Conservation (phyloP, 2,113 vertebrate genomes). For the Hemiprocne comata region DNA sequence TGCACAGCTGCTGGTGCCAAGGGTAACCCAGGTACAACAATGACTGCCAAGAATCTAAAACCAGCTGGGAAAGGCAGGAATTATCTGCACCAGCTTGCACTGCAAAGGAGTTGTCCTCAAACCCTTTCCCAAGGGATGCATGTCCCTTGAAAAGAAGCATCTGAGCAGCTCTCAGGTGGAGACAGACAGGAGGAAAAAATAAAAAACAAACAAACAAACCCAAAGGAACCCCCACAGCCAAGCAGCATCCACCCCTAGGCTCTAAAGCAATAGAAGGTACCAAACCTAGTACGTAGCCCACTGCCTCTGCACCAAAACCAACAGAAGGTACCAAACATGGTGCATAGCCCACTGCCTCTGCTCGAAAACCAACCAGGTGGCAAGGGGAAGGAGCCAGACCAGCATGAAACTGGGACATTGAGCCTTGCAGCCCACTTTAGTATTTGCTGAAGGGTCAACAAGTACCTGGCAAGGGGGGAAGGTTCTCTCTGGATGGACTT, state of each 20-base stretch:
- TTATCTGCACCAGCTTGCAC: not conserved
- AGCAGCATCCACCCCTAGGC: not conserved
- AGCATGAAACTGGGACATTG: not conserved
- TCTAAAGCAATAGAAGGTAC: not conserved
- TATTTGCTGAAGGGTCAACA: not conserved
- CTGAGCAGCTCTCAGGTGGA: not conserved
- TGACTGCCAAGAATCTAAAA: not conserved
- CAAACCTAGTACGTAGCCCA: fast-evolving
- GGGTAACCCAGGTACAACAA: not conserved
- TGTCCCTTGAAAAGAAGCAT: not conserved
- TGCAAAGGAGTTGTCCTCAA: not conserved
- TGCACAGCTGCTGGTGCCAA: not conserved
- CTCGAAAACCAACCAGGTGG: not conserved
- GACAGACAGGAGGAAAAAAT: not conserved
- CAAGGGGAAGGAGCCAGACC: not conserved
- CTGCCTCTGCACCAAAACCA: not conserved
- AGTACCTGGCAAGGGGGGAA: not conserved
- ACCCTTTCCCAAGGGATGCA: not conserved
- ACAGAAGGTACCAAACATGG: fast-evolving
- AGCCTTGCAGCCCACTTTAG: not conserved
- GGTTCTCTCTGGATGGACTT: not conserved
- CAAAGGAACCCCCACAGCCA: fast-evolving
- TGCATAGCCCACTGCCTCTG: not conserved
- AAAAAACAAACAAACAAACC: not conserved
- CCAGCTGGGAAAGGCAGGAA: not conserved